These are phyloP conservation scores for Indicator maculatus DNA, from an alignment of 2,113 vertebrate species.

Conservation along the genomic window DNA sequence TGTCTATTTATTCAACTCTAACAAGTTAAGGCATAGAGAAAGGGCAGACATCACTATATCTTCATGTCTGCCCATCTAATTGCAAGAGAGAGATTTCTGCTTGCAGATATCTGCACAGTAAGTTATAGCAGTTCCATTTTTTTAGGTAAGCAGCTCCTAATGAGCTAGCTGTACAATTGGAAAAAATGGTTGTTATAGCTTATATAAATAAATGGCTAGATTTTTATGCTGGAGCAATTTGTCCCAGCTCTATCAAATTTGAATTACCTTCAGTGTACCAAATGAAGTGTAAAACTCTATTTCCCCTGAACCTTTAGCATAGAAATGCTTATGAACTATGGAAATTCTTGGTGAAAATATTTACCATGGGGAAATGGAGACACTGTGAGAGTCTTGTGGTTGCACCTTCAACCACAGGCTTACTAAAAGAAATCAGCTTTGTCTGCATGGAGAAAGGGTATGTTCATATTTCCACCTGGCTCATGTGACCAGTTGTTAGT, in stretches of 20 bases:
- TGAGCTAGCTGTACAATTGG: background rate
- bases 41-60: background rate
- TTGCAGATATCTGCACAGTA: background rate
- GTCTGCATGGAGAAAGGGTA: background rate
- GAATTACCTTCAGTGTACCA: background rate
- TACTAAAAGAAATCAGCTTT: background rate
- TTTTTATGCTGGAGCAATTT: background rate
- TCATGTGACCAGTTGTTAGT: background rate
- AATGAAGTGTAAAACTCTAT: background rate
- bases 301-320: background rate
- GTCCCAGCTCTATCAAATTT: background rate
- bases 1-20: background rate
- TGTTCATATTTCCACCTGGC: background rate
- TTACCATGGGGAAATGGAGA: background rate
- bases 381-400: background rate
- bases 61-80: background rate
- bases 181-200: background rate
- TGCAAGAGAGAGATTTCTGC: background rate
- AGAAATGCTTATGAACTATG: background rate
- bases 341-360: background rate
- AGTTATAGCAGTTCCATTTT: background rate
- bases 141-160: background rate
- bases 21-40: background rate
- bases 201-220: background rate
- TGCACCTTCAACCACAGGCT: background rate